A percentile compares a stretch with the other conserved stretches of the same genome.
These are phyloP conservation scores for Menura novaehollandiae DNA, from an alignment of 2,113 vertebrate species.

Conservation along the genomic window DNA sequence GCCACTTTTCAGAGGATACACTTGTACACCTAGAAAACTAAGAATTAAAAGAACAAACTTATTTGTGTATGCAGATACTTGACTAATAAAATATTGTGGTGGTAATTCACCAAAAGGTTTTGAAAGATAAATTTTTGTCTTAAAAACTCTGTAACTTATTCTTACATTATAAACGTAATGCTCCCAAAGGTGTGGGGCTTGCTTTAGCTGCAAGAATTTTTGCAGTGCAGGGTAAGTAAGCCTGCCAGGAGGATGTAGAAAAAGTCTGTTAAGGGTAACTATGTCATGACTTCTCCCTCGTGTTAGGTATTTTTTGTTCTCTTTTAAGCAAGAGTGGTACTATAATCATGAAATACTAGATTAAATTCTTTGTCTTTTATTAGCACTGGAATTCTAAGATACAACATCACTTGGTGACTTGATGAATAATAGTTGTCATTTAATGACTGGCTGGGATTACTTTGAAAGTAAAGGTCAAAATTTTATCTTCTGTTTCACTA, in stretches of 20 bases:
- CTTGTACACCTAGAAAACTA: not conserved
- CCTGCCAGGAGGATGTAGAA: not conserved
- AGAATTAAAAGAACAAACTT: not conserved
- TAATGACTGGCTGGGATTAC: not conserved
- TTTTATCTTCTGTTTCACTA: not conserved
- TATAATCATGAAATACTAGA: conserved; percentile 9
- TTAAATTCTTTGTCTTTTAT: not conserved
- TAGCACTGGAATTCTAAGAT: not conserved
- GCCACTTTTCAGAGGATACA: not conserved
- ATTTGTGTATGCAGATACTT: not conserved
- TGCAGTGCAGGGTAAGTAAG: not conserved
- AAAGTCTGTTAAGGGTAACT: not conserved
- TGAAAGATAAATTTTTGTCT: not conserved
- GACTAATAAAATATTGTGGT: not conserved
- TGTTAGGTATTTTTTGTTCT: conserved; percentile 13
- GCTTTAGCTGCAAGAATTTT: not conserved
- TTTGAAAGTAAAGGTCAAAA: not conserved
- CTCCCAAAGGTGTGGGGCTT: not conserved
- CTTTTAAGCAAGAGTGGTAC: not conserved
- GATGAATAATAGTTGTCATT: conserved; percentile 1
- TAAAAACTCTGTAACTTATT: not conserved
- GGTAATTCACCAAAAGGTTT: not conserved
- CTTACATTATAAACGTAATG: not conserved
- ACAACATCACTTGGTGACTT: not conserved
- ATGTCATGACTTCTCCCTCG: not conserved